Conservation (phyloP, 1,140 invertebrate species). For the Leucophenga varia region DNA sequence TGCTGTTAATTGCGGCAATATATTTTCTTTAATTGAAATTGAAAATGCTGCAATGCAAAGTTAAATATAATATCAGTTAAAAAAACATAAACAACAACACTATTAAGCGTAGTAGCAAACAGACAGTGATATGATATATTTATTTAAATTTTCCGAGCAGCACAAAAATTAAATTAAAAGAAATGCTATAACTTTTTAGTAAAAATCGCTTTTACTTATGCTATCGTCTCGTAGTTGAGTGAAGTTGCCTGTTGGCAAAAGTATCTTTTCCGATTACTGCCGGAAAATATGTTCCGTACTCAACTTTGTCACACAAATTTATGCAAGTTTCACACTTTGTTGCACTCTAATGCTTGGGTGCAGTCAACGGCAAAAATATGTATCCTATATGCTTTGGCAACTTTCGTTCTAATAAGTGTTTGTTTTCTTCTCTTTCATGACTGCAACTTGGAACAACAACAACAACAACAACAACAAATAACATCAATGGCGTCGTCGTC, state of each 20-base stretch:
- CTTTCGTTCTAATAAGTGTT: slow-evolving; percentile 6
- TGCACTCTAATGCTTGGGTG: too few relatives aligned
- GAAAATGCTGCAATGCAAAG: too few relatives aligned
- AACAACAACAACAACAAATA: too few relatives aligned
- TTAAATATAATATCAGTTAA: too few relatives aligned
- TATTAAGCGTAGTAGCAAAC: too few relatives aligned
- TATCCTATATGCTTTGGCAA: not conserved
- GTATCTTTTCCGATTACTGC: slow-evolving; percentile 37
- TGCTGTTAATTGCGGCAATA: slow-evolving; percentile 24
- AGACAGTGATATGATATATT: too few relatives aligned
- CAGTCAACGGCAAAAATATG: slow-evolving; percentile 25
- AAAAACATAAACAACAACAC: too few relatives aligned
- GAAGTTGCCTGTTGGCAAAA: not conserved
- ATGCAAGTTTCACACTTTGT: slow-evolving; percentile 49
- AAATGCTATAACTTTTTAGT: too few relatives aligned
- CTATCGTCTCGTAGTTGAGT: slow-evolving; percentile 2
- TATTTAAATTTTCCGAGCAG: too few relatives aligned
- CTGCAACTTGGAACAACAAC: not conserved
- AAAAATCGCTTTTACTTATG: slow-evolving; percentile 10
- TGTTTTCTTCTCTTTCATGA: not conserved
- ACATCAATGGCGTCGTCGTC: too few relatives aligned
- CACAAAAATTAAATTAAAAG: too few relatives aligned
- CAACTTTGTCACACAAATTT: slow-evolving; percentile 44
- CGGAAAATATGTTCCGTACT: slow-evolving; percentile 39
- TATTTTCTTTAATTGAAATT: slow-evolving; percentile 45